phyloP scores from a whole-genome alignment of 2,888 invertebrate genomes.

The Diadromus collaris region DNA sequence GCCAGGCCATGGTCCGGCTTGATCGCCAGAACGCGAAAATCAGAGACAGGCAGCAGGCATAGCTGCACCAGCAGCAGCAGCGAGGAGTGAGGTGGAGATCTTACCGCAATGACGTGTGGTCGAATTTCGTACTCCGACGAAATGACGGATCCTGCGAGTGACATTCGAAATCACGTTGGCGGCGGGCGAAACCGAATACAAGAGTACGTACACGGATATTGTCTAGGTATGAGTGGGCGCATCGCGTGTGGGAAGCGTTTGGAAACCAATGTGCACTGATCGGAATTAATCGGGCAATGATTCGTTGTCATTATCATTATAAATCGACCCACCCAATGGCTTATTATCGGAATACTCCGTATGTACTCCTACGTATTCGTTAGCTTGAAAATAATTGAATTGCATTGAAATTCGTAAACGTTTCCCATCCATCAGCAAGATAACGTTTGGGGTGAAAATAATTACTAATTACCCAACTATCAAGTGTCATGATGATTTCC shows the following conservation, averaged over 20 bases:
- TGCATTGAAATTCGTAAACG: constrained; percentile 1
- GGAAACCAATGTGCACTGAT: constrained; percentile 49
- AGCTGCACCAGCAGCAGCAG: constrained; percentile 47
- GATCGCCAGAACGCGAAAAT: constrained; percentile 76
- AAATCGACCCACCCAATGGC: constrained; percentile 31
- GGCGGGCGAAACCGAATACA: constrained; percentile 70
- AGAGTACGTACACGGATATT: constrained; percentile 41
- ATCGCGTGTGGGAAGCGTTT: constrained; percentile 11
- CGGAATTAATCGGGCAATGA: constrained; percentile 47
- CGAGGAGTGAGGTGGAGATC: constrained; percentile 72
- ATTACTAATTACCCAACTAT: constrained; percentile 4
- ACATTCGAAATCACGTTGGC: constrained; percentile 79
- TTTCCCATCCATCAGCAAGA: constrained; percentile 15
- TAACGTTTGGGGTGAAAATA: constrained; percentile 4
- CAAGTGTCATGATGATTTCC: background rate
- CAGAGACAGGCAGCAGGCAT: constrained; percentile 71
- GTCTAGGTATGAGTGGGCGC: constrained; percentile 2
- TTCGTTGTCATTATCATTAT: constrained; percentile 42
- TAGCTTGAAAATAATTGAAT: constrained; percentile 29
- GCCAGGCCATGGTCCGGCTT: constrained; percentile 63
- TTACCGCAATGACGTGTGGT: constrained; percentile 80
- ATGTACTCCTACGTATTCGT: background rate
- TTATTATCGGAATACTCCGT: constrained; percentile 10
- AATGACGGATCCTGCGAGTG: constrained; percentile 80
- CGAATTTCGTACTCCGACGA: constrained; percentile 77